phyloP scores from a whole-genome alignment of 2,113 vertebrate species.

The Neodontobutis hainanensis region DNA sequence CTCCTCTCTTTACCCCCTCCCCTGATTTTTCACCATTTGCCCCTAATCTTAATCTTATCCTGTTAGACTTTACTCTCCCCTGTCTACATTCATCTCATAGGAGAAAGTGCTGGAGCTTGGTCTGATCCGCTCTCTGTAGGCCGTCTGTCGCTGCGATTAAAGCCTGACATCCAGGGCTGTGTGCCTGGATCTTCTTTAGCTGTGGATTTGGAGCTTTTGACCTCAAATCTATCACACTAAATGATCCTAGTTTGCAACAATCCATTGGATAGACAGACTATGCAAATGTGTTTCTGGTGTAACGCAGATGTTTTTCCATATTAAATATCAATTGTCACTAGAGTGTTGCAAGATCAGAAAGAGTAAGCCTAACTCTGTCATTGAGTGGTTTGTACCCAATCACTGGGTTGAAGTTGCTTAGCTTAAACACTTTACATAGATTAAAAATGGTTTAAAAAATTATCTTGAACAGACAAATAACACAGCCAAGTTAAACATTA shows the following conservation, averaged over 20 bases:
- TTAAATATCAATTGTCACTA: neutral
- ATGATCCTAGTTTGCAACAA: neutral
- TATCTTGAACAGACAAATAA: slow-evolving; percentile 25
- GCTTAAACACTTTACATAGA: neutral
- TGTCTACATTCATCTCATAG: slow-evolving; percentile 22
- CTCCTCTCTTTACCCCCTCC: neutral
- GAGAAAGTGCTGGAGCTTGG: slow-evolving; percentile 46
- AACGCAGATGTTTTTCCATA: slow-evolving; percentile 4
- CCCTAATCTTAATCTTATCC: slow-evolving; percentile 40
- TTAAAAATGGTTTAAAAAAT: no score
- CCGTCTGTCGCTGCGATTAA: slow-evolving; percentile 59
- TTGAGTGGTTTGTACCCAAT: slow-evolving; percentile 14
- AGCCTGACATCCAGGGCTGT: slow-evolving; percentile 17
- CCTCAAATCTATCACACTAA: slow-evolving; percentile 15
- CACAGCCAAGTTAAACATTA: slow-evolving; percentile 62
- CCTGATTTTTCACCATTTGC: slow-evolving; percentile 20
- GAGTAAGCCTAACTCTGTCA: slow-evolving; percentile 4
- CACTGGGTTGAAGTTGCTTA: neutral
- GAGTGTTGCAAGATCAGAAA: neutral
- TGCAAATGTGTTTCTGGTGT: neutral
- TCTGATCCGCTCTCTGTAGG: slow-evolving; percentile 36
- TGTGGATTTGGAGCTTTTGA: slow-evolving; percentile 12
- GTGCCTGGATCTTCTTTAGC: slow-evolving; percentile 21
- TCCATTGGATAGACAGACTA: neutral
- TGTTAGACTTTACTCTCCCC: slow-evolving; percentile 8